Evolutionary conservation across 2,113 vertebrate genomes (phyloP), one percentile per base, ranked within the genome.

Genomic region (Notothenia rossii): DNA sequence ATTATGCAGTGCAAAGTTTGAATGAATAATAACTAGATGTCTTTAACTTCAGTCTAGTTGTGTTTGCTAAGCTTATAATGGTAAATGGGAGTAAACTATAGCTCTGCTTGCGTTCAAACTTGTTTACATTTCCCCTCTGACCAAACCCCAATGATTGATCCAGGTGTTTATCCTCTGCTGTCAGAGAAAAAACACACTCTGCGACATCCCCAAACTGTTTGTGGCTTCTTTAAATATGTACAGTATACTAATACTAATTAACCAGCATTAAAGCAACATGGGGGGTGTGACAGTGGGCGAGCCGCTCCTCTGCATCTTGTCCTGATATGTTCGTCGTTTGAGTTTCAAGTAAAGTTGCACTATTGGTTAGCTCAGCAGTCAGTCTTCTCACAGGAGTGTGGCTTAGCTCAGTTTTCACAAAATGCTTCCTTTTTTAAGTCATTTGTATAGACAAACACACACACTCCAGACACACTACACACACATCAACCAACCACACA

Each of bases 301-400:
- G 88, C 63, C 48, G 50, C 83, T 85, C 49, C 80, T 84, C 74
- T 82, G 81, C 79, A 43, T 81, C 81, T 69, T 77, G 82, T 79
- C 86, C 84, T 94, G 92, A 93, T 93, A 93, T 93, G 93, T 93
- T 89, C 5, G 17, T 81, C 3, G 40, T 82, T 88, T 86, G 56
- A 58, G 72, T 90, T 93, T 91, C 86, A 91, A 93, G 90, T 93
- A 90, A 91, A 88, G 71, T 75, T 82, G 79, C 84, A 80, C 79
- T 72, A 83, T 77, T 69, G 79, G 63, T 85, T 51, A 66, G 77
- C 66, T 78, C 81, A 74, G 82, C 67, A 79, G 70, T 85, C 77
- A 67, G 64, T 72, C 79, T 74, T 61, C 61, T 81, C 43, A 61
- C 51, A 83, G 54, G 58, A 75, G 70, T 3, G 48, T 62, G 60